Evolutionary conservation across 1,140 invertebrate species (phyloP).

Genomic region (Branchinecta lynchi): DNA sequence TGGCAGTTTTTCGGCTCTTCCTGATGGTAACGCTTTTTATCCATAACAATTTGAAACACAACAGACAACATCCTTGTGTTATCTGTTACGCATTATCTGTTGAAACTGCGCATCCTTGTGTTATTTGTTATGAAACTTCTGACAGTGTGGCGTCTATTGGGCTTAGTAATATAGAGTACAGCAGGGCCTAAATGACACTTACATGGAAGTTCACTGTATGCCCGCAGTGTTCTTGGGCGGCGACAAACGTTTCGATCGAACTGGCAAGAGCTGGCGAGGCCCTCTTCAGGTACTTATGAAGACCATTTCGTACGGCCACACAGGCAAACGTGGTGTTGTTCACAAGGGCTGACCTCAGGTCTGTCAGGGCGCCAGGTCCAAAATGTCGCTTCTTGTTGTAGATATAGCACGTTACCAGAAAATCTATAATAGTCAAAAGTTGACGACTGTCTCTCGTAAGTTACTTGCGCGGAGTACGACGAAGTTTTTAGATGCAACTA

Average conservation of each 20-base stretch:
- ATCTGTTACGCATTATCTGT: too few species aligned
- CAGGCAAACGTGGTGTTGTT: conserved; percentile 90
- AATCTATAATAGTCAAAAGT: conserved; percentile 41
- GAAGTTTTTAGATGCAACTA: too few species aligned
- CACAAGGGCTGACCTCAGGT: conserved; percentile 79
- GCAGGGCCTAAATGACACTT: conserved; percentile 17
- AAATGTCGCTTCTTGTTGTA: conserved; percentile 52
- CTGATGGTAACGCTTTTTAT: too few species aligned
- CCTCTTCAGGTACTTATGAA: conserved; percentile 53
- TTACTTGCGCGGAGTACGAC: too few species aligned
- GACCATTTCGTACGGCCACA: conserved; percentile 63
- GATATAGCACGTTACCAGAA: conserved; percentile 71
- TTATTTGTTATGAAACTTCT: too few species aligned
- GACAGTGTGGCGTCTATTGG: too few species aligned
- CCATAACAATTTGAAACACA: too few species aligned
- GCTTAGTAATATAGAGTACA: too few species aligned
- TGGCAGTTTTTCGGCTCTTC: too few species aligned
- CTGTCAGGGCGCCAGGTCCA: conserved; percentile 70
- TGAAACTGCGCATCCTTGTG: too few species aligned
- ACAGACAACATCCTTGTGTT: too few species aligned
- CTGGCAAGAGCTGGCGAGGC: conserved; percentile 45
- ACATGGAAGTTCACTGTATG: conserved; percentile 46
- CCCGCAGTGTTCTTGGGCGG: conserved; percentile 53
- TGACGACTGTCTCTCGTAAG: too few species aligned
- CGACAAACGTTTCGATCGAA: conserved; percentile 58